Conservation (phyloP, 1,140 invertebrate species). For the Vollenhovia emeryi region DNA sequence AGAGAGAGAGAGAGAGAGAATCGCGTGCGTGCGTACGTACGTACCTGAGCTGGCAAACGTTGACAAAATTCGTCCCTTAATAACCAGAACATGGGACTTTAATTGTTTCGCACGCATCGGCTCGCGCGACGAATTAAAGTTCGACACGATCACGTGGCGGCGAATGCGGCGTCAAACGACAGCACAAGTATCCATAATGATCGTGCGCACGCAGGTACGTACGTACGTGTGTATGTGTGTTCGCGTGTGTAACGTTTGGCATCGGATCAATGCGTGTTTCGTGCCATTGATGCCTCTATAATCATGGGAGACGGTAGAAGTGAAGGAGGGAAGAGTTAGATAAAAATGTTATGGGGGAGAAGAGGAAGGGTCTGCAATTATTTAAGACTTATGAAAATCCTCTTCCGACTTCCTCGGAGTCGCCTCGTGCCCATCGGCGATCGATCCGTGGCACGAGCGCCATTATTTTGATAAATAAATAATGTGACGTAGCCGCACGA, state of each 20-base stretch:
- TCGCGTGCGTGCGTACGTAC: background rate
- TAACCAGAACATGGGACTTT: background rate
- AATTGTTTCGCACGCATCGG: background rate
- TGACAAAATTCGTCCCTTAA: background rate
- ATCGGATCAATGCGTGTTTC: constrained; percentile 11
- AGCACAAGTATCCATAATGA: background rate
- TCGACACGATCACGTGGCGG: constrained; percentile 11
- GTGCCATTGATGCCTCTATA: constrained; percentile 11
- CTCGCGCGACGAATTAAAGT: constrained; percentile 5
- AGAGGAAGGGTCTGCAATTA: background rate
- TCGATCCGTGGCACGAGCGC: background rate
- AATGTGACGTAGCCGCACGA: background rate
- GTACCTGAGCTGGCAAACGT: background rate
- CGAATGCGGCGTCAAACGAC: background rate
- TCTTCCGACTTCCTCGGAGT: background rate
- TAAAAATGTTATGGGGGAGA: too few relatives aligned
- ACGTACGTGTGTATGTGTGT: background rate
- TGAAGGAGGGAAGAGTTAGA: background rate
- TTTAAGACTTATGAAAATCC: background rate
- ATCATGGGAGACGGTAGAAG: background rate
- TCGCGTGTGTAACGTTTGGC: constrained; percentile 9
- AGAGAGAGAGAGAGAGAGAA: background rate
- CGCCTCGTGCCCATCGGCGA: background rate
- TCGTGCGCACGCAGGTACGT: background rate
- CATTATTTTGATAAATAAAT: constrained; percentile 5